phyloP scores from a whole-genome alignment of 1,140 invertebrate species.

The Orius laevigatus region DNA sequence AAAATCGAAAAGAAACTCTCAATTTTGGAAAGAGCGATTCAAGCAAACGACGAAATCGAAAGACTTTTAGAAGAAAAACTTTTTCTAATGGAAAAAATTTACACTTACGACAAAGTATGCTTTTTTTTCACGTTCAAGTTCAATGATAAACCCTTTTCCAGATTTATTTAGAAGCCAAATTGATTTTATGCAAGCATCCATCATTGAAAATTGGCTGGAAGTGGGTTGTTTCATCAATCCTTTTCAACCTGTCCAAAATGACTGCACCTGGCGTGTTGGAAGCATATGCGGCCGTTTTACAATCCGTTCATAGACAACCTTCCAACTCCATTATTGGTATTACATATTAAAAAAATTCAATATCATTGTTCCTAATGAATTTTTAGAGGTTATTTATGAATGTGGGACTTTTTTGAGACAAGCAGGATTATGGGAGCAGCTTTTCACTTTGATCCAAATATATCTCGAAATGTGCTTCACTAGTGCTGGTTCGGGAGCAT shows the following conservation, averaged over 20 bases:
- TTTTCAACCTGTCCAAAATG: constrained; percentile 11
- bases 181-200: constrained; percentile 4
- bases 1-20: constrained; percentile 35
- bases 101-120: constrained; percentile 30
- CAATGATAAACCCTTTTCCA: too few relatives aligned
- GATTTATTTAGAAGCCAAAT: constrained; percentile 11
- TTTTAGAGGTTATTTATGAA: constrained; percentile 34
- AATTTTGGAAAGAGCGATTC: constrained; percentile 37
- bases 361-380: background rate
- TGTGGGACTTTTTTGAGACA: constrained; percentile 47
- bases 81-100: constrained; percentile 30
- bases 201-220: constrained; percentile 8
- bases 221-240: constrained; percentile 9
- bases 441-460: constrained; percentile 41
- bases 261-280: constrained; percentile 4
- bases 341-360: background rate
- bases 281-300: too few relatives aligned
- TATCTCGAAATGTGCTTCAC: constrained; percentile 40
- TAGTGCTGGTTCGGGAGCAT: constrained; percentile 14
- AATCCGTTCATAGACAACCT: too few relatives aligned
- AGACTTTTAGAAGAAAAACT: constrained; percentile 32
- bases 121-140: too few relatives aligned
- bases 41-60: constrained; percentile 30
- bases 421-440: constrained; percentile 41
- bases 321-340: too few relatives aligned